A percentile compares a stretch with the other conserved stretches of the same genome.
phyloP scores from a whole-genome alignment of 2,797 vertebrate genomes.

The Poeciliopsis gracilis region DNA sequence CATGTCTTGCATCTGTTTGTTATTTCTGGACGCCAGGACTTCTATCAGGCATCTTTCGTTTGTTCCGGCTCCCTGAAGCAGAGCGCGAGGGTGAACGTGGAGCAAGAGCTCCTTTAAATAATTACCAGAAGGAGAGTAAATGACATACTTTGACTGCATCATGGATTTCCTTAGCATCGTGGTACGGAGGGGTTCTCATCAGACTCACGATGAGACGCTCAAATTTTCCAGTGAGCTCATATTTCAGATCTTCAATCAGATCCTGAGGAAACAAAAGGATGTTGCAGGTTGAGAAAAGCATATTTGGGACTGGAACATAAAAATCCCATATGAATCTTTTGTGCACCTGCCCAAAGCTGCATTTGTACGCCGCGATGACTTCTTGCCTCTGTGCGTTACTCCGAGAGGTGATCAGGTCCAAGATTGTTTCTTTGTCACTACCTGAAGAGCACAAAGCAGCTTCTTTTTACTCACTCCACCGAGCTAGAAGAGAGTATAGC shows the following conservation, averaged over 20 bases:
- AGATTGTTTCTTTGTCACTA: slow-evolving; percentile 95
- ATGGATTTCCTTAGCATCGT: slow-evolving; percentile 95
- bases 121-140: slow-evolving; percentile 2
- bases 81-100: slow-evolving; percentile 18
- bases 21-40: slow-evolving; percentile 92
- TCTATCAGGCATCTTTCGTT: slow-evolving; percentile 95
- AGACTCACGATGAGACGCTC: slow-evolving; percentile 94
- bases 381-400: slow-evolving; percentile 93
- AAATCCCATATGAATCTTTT: not conserved
- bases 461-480: slow-evolving; percentile 1
- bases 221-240: slow-evolving; percentile 96
- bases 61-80: slow-evolving; percentile 87
- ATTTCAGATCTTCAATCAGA: slow-evolving; percentile 94
- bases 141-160: slow-evolving; percentile 89
- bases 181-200: slow-evolving; percentile 90
- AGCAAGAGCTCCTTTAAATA: not conserved
- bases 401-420: slow-evolving; percentile 90
- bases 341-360: slow-evolving; percentile 90
- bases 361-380: slow-evolving; percentile 89
- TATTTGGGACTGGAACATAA: not conserved
- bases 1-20: slow-evolving; percentile 87
- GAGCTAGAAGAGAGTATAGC: not conserved
- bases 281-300: not conserved
- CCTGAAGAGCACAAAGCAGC: slow-evolving; percentile 75
- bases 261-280: slow-evolving; percentile 78